These are phyloP conservation scores for Oscheius sp. DNA, from an alignment of 2,888 invertebrate species.

Conservation along the genomic window DNA sequence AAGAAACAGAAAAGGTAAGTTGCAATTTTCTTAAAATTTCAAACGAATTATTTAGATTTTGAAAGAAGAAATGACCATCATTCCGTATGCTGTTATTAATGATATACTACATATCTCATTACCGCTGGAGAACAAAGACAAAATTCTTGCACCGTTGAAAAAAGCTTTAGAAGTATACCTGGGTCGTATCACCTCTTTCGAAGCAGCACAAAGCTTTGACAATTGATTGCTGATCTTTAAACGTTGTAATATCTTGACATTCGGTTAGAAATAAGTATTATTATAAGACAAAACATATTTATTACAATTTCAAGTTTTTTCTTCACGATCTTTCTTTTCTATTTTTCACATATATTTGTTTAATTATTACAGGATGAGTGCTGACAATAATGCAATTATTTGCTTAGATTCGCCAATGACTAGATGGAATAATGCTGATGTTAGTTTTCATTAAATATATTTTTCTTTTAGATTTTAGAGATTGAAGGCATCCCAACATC, in stretches of 20 bases:
- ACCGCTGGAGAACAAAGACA: background rate
- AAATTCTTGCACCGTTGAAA: background rate
- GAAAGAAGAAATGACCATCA: slow-evolving; percentile 20
- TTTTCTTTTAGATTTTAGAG: no score
- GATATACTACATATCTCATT: background rate
- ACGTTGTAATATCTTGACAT: background rate
- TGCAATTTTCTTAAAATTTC: background rate
- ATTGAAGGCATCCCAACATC: slow-evolving; percentile 9
- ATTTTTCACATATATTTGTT: no score
- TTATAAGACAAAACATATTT: background rate
- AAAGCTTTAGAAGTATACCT: slow-evolving; percentile 13
- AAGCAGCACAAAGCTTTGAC: slow-evolving; percentile 21
- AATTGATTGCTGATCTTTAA: background rate
- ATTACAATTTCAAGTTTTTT: no score
- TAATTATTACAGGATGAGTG: no score
- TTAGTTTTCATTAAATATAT: no score
- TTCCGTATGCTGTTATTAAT: slow-evolving; percentile 41
- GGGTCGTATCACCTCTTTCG: slow-evolving; percentile 15
- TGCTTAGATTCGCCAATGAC: no score
- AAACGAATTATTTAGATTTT: background rate
- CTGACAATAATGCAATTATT: no score
- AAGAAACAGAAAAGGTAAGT: slow-evolving; percentile 32
- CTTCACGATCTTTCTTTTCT: no score
- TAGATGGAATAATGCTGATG: no score
- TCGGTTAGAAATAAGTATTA: background rate